These are phyloP conservation scores for Leuctra nigra DNA, from an alignment of 2,888 invertebrate genomes.

Conservation along the genomic window DNA sequence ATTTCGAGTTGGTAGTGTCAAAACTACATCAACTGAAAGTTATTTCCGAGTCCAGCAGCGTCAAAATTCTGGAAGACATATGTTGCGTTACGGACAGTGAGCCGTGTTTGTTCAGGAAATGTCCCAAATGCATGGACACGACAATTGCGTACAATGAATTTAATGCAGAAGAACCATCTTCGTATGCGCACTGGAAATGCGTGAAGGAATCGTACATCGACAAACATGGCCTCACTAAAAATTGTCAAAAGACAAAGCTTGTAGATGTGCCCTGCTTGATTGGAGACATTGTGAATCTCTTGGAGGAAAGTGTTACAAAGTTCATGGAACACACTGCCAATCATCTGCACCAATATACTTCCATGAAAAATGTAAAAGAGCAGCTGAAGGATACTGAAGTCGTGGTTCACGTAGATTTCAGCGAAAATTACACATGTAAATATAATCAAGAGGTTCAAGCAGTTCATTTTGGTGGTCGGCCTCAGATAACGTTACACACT, in stretches of 20 bases:
- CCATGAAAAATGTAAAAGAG: conserved; percentile 13
- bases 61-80: conserved; percentile 10
- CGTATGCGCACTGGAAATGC: neutral
- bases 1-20: conserved; percentile 21
- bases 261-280: no score
- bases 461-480: neutral
- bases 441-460: neutral
- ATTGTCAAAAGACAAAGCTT: conserved; percentile 33
- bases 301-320: conserved; percentile 36
- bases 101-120: conserved; percentile 20
- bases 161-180: neutral
- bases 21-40: conserved; percentile 16
- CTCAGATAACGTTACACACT: neutral
- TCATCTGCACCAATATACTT: conserved; percentile 11
- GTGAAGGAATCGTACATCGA: neutral
- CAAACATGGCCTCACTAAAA: conserved; percentile 36
- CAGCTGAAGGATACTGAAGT: conserved; percentile 13
- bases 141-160: conserved; percentile 13
- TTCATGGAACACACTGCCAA: conserved; percentile 37
- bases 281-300: conserved; percentile 39
- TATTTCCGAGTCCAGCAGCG: conserved; percentile 8
- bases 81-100: conserved; percentile 21
- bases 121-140: conserved; percentile 12
- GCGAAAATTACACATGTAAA: neutral
- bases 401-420: conserved; percentile 12